Evolutionary conservation across 2,797 vertebrate species (phyloP).

Genomic region (Bradypodion ventrale): DNA sequence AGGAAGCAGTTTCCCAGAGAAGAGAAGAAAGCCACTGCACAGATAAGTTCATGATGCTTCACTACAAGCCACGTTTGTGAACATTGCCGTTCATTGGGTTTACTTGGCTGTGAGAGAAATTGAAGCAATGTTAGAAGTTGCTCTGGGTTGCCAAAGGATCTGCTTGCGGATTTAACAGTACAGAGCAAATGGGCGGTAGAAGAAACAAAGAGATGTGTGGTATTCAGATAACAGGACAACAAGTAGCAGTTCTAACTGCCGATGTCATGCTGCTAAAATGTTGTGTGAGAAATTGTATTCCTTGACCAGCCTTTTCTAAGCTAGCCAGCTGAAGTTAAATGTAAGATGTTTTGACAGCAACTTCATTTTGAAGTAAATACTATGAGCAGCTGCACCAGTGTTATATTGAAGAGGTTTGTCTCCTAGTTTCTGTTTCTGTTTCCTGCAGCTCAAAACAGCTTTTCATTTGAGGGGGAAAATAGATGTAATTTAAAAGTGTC

Average conservation of each 20-base stretch:
- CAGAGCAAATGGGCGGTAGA: conserved; percentile 57
- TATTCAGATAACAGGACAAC: neutral
- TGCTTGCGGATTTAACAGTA: conserved; percentile 7
- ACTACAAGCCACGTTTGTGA: neutral
- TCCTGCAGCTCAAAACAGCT: neutral
- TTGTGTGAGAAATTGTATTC: conserved; percentile 22
- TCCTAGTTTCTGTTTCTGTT: neutral
- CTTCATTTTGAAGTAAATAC: conserved; percentile 13
- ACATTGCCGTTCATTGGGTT: conserved; percentile 24
- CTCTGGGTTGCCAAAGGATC: conserved; percentile 48
- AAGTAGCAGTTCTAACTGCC: conserved; percentile 13
- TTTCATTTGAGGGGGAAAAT: neutral
- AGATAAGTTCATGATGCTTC: conserved; percentile 13
- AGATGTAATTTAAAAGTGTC: neutral
- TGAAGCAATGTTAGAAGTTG: conserved; percentile 40
- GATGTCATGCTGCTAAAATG: conserved; percentile 40
- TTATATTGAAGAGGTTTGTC: neutral
- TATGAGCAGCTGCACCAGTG: neutral
- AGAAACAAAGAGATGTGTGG: conserved; percentile 5
- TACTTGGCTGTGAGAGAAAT: conserved; percentile 34
- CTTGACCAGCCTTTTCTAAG: conserved; percentile 36
- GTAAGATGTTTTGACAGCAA: conserved; percentile 33
- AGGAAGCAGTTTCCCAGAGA: conserved; percentile 13
- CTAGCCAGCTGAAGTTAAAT: conserved; percentile 40
- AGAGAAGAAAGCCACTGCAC: neutral